A percentile compares a stretch with the other conserved stretches of the same genome.
Conservation (phyloP, 2,888 invertebrate genomes). For the Tipula confusa region DNA sequence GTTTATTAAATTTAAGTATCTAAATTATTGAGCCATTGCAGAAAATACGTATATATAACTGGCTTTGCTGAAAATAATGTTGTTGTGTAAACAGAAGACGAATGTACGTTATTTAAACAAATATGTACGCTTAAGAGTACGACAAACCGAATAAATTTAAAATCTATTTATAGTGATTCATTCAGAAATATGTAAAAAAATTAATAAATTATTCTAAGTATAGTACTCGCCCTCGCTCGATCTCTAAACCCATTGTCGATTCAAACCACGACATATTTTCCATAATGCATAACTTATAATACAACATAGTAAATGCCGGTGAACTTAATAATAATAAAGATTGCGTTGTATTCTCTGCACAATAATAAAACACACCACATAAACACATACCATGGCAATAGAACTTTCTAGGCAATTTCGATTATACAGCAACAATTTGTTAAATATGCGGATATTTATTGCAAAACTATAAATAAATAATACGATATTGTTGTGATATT, state of each 20-base stretch:
- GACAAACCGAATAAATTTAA: background rate
- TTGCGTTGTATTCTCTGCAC: background rate
- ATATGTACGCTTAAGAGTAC: background rate
- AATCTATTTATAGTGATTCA: background rate
- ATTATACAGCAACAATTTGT: background rate
- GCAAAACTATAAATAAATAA: background rate
- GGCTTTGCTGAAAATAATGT: background rate
- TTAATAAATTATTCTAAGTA: background rate
- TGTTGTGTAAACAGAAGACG: background rate
- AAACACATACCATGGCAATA: background rate
- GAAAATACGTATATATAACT: background rate
- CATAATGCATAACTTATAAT: background rate
- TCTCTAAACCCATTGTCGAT: background rate
- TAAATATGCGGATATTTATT: background rate
- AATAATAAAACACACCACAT: background rate
- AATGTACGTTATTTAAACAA: background rate
- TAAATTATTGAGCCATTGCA: background rate
- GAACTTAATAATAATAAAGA: background rate
- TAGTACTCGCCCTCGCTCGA: background rate
- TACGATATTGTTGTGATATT: background rate
- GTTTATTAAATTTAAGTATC: background rate
- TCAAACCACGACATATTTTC: background rate
- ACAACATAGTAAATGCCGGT: background rate
- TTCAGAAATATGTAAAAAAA: too few species aligned
- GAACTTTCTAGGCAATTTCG: constrained; percentile 3